These are phyloP conservation scores for Agriopis marginaria DNA, from an alignment of 2,888 invertebrate species.

Conservation along the genomic window DNA sequence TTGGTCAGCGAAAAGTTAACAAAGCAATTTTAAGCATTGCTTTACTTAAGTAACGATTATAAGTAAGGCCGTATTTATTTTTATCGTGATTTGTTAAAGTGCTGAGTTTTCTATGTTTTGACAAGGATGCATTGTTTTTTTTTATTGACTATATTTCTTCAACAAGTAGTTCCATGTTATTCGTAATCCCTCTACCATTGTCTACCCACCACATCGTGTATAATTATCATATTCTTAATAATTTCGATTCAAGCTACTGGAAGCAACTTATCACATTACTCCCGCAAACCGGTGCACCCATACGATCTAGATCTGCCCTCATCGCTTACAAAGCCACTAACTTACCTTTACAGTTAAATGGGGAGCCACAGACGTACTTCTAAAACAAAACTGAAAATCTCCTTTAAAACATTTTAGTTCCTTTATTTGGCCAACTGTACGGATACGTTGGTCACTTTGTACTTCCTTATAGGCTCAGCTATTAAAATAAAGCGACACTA, in stretches of 20 bases:
- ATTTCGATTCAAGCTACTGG: slow-evolving; percentile 26
- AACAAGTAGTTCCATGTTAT: too few species aligned
- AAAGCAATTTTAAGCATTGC: too few species aligned
- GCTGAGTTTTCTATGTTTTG: not conserved
- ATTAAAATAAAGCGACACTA: slow-evolving; percentile 48
- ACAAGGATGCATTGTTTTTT: not conserved
- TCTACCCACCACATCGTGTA: slow-evolving; percentile 15
- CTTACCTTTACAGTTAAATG: not conserved
- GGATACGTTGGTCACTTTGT: not conserved
- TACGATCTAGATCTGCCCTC: slow-evolving; percentile 42
- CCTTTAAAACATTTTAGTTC: not conserved
- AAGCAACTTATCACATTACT: slow-evolving; percentile 27
- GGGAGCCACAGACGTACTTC: not conserved
- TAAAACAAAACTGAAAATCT: not conserved
- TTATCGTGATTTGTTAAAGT: not conserved
- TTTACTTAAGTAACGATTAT: too few species aligned
- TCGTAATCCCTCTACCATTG: slow-evolving; percentile 1
- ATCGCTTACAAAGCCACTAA: slow-evolving; percentile 24
- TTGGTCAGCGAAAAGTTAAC: too few species aligned
- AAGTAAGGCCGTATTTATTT: too few species aligned
- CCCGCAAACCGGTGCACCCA: slow-evolving; percentile 32
- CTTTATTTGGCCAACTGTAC: not conserved
- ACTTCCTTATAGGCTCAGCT: slow-evolving; percentile 45
- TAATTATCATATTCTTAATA: slow-evolving; percentile 22
- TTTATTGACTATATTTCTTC: too few species aligned